A percentile compares a stretch with the other conserved stretches of the same genome.
These are phyloP conservation scores for Alauda arvensis DNA, from an alignment of 2,797 vertebrate species.

Conservation along the genomic window DNA sequence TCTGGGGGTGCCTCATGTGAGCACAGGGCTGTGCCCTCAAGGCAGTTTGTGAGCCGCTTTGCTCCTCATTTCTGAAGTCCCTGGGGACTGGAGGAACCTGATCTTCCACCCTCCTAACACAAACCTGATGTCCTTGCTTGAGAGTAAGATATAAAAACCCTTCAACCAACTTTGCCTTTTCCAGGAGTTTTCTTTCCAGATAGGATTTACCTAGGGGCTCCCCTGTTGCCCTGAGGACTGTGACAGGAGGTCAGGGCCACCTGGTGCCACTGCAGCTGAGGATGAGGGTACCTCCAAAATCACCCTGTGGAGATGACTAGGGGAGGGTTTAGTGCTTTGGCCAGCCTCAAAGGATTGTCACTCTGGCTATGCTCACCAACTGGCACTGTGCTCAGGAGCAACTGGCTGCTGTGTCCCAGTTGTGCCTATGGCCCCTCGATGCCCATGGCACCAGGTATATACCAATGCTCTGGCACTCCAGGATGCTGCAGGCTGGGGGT, in stretches of 20 bases:
- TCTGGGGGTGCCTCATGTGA: accelerated
- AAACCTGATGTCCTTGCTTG: not conserved
- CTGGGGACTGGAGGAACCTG: not conserved
- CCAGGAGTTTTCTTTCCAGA: not conserved
- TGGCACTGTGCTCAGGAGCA: not conserved
- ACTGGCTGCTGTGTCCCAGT: not conserved
- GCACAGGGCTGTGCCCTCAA: not conserved
- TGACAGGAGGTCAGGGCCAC: not conserved
- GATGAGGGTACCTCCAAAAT: not conserved
- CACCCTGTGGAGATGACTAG: not conserved
- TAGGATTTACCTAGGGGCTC: not conserved
- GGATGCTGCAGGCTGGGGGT: not conserved
- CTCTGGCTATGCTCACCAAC: not conserved
- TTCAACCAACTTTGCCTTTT: not conserved
- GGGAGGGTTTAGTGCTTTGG: not conserved
- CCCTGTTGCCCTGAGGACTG: not conserved
- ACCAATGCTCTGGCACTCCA: not conserved
- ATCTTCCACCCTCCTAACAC: not conserved
- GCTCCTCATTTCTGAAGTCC: not conserved
- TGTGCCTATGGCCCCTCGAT: accelerated
- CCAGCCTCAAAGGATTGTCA: not conserved
- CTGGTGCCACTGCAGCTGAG: not conserved
- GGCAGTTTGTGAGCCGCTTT: not conserved
- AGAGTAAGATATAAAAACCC: not conserved
- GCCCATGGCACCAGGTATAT: too few relatives aligned